Evolutionary conservation across 1,140 invertebrate species (phyloP).

Genomic region (Magallana ariakensis): DNA sequence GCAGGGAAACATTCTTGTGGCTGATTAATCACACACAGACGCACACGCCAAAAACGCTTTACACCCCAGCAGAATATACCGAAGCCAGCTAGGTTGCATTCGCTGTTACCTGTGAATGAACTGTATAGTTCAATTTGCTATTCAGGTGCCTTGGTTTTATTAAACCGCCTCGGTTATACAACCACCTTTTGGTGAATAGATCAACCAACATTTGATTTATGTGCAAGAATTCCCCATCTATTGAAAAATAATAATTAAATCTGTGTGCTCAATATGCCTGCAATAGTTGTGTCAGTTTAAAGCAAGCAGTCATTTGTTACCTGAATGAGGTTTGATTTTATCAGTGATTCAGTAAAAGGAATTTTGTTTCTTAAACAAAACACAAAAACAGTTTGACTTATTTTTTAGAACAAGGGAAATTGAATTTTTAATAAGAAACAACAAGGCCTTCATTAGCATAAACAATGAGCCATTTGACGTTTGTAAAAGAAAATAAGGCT

Average conservation of each 20-base stretch:
- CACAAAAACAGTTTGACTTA: no score
- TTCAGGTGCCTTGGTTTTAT: not conserved
- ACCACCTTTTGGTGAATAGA: not conserved
- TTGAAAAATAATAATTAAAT: not conserved
- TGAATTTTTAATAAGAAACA: no score
- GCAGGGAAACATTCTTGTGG: not conserved
- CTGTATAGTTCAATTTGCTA: not conserved
- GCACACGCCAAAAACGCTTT: not conserved
- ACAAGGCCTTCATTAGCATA: no score
- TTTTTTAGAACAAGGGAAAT: no score
- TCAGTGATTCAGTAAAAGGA: no score
- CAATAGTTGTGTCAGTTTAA: no score
- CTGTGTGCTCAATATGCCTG: no score
- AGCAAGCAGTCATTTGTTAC: no score
- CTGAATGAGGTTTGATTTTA: no score
- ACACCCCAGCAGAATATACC: not conserved
- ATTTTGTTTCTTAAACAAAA: no score
- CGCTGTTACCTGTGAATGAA: not conserved
- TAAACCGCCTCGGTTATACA: not conserved
- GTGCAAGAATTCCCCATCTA: not conserved
- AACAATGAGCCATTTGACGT: no score
- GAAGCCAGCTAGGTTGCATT: not conserved
- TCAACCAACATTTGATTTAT: not conserved
- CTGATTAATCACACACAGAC: constrained; percentile 29
- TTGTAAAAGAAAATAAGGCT: no score